Percentiles rank a stretch among this genome's conserved stretches.
phyloP scores from a whole-genome alignment of 2,113 vertebrate species.

The Thomomys bottae region DNA sequence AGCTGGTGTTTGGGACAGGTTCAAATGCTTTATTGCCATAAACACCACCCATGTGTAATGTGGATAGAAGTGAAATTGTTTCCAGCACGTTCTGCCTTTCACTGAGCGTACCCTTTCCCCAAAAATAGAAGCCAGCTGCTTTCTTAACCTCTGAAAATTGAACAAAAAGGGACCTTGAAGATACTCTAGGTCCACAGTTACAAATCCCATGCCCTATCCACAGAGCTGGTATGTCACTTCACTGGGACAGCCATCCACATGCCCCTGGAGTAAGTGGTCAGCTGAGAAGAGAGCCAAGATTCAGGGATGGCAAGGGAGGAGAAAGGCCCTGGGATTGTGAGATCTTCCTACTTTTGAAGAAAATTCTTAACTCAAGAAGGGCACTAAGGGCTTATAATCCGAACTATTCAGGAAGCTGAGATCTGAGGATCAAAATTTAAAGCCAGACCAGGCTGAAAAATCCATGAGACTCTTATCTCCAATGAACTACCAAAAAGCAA shows the following conservation, averaged over 20 bases:
- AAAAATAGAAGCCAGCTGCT: slow-evolving; percentile 56
- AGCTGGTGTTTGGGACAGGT: not conserved
- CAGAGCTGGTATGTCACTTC: not conserved
- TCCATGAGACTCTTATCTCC: too few relatives aligned
- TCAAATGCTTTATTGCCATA: slow-evolving; percentile 47
- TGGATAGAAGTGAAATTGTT: slow-evolving; percentile 33
- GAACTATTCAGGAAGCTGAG: too few relatives aligned
- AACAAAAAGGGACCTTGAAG: not conserved
- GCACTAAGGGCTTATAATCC: too few relatives aligned
- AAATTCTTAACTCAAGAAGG: not conserved
- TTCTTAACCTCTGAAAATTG: not conserved
- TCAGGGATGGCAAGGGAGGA: not conserved
- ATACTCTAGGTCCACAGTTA: not conserved
- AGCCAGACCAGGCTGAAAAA: too few relatives aligned
- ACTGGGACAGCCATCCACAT: fast-evolving
- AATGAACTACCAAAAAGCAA: too few relatives aligned
- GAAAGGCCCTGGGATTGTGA: fast-evolving
- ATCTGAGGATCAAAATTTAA: too few relatives aligned
- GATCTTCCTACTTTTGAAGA: not conserved
- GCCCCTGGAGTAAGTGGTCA: not conserved
- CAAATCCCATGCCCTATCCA: not conserved
- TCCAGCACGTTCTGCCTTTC: not conserved
- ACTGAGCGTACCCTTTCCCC: not conserved
- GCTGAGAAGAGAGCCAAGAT: not conserved
- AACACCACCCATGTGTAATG: not conserved